Conservation (phyloP, 2,888 invertebrate species). For the Drosophila longiperda region DNA sequence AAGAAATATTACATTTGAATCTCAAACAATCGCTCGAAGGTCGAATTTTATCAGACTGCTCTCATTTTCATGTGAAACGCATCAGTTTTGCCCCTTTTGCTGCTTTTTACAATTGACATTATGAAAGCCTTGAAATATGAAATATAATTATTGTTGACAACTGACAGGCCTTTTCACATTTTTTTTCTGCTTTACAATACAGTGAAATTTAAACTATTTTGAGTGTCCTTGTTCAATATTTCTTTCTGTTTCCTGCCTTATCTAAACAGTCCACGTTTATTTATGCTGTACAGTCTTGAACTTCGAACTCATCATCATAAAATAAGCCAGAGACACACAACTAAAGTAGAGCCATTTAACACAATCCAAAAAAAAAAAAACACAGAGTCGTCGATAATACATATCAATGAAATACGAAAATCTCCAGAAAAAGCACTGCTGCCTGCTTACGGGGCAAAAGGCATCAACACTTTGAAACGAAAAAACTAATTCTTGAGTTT, state of each 20-base stretch:
- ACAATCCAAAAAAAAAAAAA: conserved; percentile 58
- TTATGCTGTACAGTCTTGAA: conserved; percentile 77
- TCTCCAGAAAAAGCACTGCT: conserved; percentile 63
- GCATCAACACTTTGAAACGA: conserved; percentile 48
- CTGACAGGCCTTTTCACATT: conserved; percentile 1
- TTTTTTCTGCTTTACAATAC: conserved; percentile 7
- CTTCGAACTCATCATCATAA: conserved; percentile 81
- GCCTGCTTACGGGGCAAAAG: background rate
- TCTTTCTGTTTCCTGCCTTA: conserved; percentile 15
- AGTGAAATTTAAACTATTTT: conserved; percentile 51
- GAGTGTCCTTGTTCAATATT: conserved; percentile 36
- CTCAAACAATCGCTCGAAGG: conserved; percentile 65
- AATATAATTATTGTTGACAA: conserved; percentile 41
- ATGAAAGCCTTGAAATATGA: conserved; percentile 66
- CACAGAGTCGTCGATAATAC: conserved; percentile 62
- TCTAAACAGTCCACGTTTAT: conserved; percentile 51
- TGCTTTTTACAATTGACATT: conserved; percentile 45
- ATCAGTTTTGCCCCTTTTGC: conserved; percentile 16
- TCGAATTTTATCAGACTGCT: conserved; percentile 68
- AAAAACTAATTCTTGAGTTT: conserved; percentile 80
- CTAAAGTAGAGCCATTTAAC: conserved; percentile 72
- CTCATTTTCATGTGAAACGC: conserved; percentile 61
- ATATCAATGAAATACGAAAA: conserved; percentile 79
- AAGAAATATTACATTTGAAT: conserved; percentile 74
- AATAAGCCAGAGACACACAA: conserved; percentile 61